Percentiles rank a stretch among this genome's conserved stretches.
Evolutionary conservation across 2,888 invertebrate genomes (phyloP).

Genomic region (Agapostemon virescens): DNA sequence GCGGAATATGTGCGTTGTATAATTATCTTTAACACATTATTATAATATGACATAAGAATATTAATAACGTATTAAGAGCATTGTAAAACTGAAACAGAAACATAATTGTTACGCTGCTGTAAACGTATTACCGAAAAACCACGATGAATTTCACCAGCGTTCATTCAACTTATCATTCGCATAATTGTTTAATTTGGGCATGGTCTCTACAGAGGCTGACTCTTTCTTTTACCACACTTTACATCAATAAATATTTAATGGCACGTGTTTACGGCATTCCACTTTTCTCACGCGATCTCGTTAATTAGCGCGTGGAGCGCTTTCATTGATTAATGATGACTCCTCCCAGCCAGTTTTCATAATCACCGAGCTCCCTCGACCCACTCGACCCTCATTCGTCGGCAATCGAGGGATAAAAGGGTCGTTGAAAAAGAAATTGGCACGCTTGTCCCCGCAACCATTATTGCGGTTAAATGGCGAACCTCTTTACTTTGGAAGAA

Average conservation of each 20-base stretch:
- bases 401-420: conserved; percentile 51
- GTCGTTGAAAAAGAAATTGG: conserved; percentile 33
- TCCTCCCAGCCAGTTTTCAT: conserved; percentile 49
- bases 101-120: background rate
- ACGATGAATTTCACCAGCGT: conserved; percentile 14
- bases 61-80: background rate
- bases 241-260: conserved; percentile 51
- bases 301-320: conserved; percentile 56
- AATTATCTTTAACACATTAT: background rate
- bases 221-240: background rate
- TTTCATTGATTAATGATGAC: conserved; percentile 59
- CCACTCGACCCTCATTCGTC: conserved; percentile 41
- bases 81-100: background rate
- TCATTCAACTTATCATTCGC: conserved; percentile 8
- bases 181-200: conserved; percentile 30
- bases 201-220: background rate
- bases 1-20: too few species aligned
- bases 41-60: background rate
- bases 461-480: conserved; percentile 20
- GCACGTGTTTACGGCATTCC: conserved; percentile 63
- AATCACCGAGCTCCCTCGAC: conserved; percentile 40
- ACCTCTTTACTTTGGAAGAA: background rate
- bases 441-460: conserved; percentile 24
- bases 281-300: conserved; percentile 46
- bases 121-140: too few species aligned